Evolutionary conservation across 2,888 invertebrate species (phyloP), one percentile per base, ranked within the genome.

Genomic region (Gisinianus flammeolus): DNA sequence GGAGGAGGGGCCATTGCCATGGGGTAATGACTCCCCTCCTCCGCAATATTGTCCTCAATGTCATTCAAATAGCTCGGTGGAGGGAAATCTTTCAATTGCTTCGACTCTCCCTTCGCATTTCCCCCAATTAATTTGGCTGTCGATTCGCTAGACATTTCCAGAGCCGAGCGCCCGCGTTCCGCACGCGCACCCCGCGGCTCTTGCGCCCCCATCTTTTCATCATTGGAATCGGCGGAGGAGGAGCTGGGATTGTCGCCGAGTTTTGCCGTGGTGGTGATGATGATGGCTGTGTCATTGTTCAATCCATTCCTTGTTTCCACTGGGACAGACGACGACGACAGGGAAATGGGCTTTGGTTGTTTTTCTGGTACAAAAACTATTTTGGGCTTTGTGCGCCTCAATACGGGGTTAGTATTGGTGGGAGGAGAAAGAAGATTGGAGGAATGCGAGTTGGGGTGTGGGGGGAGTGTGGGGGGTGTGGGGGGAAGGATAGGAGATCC

Each of bases 11-110:
- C 6, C 24, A n/a, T 6, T 58, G 30, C 26, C 31, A 5, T 16
- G 52, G 72, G 28, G 33, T 69, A 35, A 44, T 71, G 77, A 64
- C 33, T 31, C 64, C 66, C 77, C 22, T 77, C 77, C 31, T 77
- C 77, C 0, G 77, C 77, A 22, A 77, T 77, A 19, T 77, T 58
- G 31, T 77, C 77, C 6, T 30, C 28, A 8, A 69, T 33, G 24
- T 44, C 24, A 26, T 70, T 19, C 19, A 66, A 26, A 35, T 71
- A 71, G 26, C 33, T 76, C 6, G 24, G 58, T 28, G 12, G 24
- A 26, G 24, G 12, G n/a, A 12, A n/a, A n/a, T 22, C 56, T 28
- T 68, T 76, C 10, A 77, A n/a, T 44, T 77, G 77, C 28, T 71
- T 77, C 1, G 54, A 71, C n/a, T 77, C 71, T 16, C 33, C 66